Evolutionary conservation across 2,113 vertebrate species (phyloP).

Genomic region (Leuciscus idus): DNA sequence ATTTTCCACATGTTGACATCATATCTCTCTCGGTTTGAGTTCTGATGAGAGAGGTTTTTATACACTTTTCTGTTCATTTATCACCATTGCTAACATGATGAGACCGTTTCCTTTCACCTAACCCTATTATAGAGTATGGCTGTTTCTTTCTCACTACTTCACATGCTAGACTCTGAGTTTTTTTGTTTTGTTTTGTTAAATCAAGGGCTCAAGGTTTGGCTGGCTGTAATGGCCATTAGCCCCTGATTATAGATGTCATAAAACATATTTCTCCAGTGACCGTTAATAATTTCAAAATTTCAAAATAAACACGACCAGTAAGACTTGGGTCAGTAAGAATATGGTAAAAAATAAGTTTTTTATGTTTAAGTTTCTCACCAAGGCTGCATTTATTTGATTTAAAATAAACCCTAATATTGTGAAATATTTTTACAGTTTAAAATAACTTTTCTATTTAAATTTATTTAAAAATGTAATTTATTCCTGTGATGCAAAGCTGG

Average conservation of each 20-base stretch:
- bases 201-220: too few relatives aligned
- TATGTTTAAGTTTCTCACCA: too few relatives aligned
- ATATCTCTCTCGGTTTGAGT: not conserved
- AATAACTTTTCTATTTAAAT: too few relatives aligned
- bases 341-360: too few relatives aligned
- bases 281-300: not conserved
- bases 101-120: not conserved
- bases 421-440: too few relatives aligned
- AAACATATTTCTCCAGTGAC: not conserved
- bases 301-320: not conserved
- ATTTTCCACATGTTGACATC: constrained; percentile 14
- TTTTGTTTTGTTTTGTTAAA: too few relatives aligned
- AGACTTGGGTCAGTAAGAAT: too few relatives aligned
- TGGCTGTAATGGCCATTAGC: not conserved
- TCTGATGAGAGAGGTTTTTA: not conserved
- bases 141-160: not conserved
- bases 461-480: too few relatives aligned
- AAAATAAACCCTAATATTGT: too few relatives aligned
- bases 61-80: not conserved
- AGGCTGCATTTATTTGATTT: not conserved
- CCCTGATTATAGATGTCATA: not conserved
- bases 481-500: too few relatives aligned
- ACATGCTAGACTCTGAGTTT: not conserved
- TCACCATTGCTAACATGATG: not conserved
- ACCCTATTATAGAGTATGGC: not conserved